Evolutionary conservation across 2,888 invertebrate genomes (phyloP), one percentile per base, ranked within the genome.

Genomic region (Drosophila lutescens): DNA sequence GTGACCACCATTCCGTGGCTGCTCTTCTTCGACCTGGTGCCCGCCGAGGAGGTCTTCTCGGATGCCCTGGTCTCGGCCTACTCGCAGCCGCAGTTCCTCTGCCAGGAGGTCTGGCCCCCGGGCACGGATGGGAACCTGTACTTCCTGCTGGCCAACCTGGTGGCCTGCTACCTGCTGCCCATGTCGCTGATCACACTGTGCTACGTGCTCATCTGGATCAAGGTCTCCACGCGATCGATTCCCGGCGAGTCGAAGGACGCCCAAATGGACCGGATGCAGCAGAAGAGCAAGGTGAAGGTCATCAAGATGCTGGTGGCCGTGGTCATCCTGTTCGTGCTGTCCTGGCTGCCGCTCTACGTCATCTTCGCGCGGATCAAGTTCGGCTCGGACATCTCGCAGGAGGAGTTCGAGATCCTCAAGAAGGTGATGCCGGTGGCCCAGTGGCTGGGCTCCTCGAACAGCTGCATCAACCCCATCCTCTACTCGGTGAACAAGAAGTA

Each of bases 401-500:
- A 95, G 95, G 97, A 96, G 88, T 96, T 96, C 86, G 96, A 96
- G 78, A 93, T 96, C 68, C 93, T 97, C 40, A 95, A 95, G 49
- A 94, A 96, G 20, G 95, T 96, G 2, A 96, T 97, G 17, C 98
- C 98, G 4, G 94, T 98, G 55, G 98, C 97, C 6, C 98, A 97
- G 91, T 97, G 97, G 97, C 93, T 98, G 50, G 98, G 98, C 3
- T 95, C 97, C 0, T 97, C 98, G 17, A 98, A 98, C 92, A 97
- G 97, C 20, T 98, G 98, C 93, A 98, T 98, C 89, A 98, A 98
- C 92, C 98, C 98, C 0, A 96, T 98, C 74, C 93, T 98, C 63
- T 98, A 98, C 92, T 97, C 98, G 3, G 98, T 98, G 93, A 98
- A 98, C 92, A 97, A 97, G 91, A 98, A 98, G 91, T 98, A 96